These are phyloP conservation scores for Synaphobranchus kaupii DNA, from an alignment of 2,797 vertebrate genomes.

Conservation along the genomic window DNA sequence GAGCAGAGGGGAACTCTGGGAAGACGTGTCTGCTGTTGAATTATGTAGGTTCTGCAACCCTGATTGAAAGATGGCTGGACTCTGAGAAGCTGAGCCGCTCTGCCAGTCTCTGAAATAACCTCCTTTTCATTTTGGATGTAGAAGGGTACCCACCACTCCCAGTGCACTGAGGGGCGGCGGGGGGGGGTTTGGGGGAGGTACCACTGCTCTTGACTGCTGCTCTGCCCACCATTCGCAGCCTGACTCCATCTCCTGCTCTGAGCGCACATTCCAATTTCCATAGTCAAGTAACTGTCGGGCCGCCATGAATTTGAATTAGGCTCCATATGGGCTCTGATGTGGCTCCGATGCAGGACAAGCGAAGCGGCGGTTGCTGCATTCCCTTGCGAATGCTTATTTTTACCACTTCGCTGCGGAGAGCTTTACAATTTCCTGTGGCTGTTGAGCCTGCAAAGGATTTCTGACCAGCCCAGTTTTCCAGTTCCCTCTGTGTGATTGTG, in stretches of 20 bases:
- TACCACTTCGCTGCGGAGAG: not conserved
- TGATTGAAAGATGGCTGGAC: not conserved
- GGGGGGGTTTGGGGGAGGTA: not conserved
- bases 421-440: not conserved
- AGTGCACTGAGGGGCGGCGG: not conserved
- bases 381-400: not conserved
- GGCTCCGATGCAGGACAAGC: not conserved
- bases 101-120: not conserved
- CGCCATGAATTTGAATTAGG: not conserved
- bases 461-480: not conserved
- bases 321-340: not conserved
- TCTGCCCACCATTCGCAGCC: not conserved
- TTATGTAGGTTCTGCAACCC: not conserved
- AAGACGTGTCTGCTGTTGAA: not conserved
- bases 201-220: no score
- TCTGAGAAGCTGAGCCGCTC: not conserved
- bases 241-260: not conserved
- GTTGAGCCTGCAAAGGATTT: not conserved
- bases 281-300: not conserved
- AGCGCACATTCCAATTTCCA: not conserved
- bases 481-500: not conserved
- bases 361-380: not conserved
- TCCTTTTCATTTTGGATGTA: not conserved
- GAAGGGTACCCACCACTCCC: not conserved
- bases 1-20: not conserved